Conservation (phyloP, 2,113 vertebrate genomes). For the Eulemur rufifrons region DNA sequence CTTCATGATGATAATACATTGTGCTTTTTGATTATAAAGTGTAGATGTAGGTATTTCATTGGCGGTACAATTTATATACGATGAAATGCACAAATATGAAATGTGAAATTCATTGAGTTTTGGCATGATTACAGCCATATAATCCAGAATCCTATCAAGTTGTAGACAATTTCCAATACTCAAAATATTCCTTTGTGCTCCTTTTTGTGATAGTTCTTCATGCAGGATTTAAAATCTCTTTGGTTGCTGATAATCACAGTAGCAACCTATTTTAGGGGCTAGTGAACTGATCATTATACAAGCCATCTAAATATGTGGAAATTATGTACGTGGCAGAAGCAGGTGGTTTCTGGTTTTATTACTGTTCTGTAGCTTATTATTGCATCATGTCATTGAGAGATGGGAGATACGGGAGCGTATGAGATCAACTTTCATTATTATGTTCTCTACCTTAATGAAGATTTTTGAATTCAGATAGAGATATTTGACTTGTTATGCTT, state of each 20-base stretch:
- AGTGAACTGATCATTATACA: background rate
- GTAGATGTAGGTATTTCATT: background rate
- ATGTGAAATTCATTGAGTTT: background rate
- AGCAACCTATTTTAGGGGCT: conserved; percentile 36
- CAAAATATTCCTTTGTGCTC: background rate
- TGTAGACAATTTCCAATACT: background rate
- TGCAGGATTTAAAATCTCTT: background rate
- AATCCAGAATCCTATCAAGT: background rate
- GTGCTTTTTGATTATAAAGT: background rate
- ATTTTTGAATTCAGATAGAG: conserved; percentile 34
- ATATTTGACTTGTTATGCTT: background rate
- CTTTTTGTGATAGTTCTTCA: background rate
- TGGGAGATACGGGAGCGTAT: background rate
- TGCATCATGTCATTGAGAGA: background rate
- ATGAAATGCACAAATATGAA: background rate
- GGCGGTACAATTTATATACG: background rate
- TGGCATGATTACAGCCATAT: background rate
- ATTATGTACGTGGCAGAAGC: background rate
- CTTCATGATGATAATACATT: background rate
- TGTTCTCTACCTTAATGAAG: background rate
- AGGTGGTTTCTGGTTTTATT: background rate
- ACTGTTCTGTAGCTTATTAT: conserved; percentile 23
- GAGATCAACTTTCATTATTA: conserved; percentile 8
- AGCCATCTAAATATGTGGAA: background rate
- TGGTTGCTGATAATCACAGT: background rate